A percentile compares a stretch with the other conserved stretches of the same genome.
Evolutionary conservation across 2,888 invertebrate genomes (phyloP).

Genomic region (Brassicogethes aeneus): DNA sequence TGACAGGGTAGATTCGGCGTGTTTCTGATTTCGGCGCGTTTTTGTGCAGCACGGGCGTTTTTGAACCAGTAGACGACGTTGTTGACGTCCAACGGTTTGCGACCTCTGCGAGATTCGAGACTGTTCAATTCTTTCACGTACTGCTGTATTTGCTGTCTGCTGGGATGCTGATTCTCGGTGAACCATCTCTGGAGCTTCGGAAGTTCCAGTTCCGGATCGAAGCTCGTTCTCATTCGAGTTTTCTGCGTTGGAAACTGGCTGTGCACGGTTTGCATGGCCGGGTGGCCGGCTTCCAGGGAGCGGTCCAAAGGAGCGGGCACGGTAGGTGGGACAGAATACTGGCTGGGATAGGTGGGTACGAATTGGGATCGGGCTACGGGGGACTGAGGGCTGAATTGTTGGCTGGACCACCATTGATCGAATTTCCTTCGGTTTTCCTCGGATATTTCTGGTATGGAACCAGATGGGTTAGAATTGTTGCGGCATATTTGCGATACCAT

Average conservation of each 20-base stretch:
- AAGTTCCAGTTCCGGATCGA: conserved; percentile 92
- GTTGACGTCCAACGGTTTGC: conserved; percentile 90
- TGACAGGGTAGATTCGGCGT: conserved; percentile 49
- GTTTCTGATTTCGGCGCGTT: conserved; percentile 74
- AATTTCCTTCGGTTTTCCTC: conserved; percentile 83
- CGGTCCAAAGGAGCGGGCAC: conserved; percentile 39
- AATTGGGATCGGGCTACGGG: conserved; percentile 35
- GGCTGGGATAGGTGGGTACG: conserved; percentile 42
- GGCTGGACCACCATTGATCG: conserved; percentile 80
- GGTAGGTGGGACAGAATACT: conserved; percentile 43
- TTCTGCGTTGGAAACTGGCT: conserved; percentile 74
- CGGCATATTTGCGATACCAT: conserved; percentile 77
- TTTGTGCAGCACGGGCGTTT: conserved; percentile 92
- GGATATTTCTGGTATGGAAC: conserved; percentile 62
- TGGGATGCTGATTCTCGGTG: conserved; percentile 93
- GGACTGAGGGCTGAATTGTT: conserved; percentile 57
- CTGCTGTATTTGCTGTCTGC: conserved; percentile 90
- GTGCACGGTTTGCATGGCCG: conserved; percentile 68
- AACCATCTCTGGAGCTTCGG: conserved; percentile 97
- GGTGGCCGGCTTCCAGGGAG: conserved; percentile 49
- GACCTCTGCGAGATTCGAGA: conserved; percentile 82
- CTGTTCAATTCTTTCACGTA: conserved; percentile 91
- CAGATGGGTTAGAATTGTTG: conserved; percentile 56
- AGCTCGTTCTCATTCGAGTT: conserved; percentile 92
- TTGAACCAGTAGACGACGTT: conserved; percentile 98